phyloP scores from a whole-genome alignment of 2,113 vertebrate genomes.

The Tyrannus savana region DNA sequence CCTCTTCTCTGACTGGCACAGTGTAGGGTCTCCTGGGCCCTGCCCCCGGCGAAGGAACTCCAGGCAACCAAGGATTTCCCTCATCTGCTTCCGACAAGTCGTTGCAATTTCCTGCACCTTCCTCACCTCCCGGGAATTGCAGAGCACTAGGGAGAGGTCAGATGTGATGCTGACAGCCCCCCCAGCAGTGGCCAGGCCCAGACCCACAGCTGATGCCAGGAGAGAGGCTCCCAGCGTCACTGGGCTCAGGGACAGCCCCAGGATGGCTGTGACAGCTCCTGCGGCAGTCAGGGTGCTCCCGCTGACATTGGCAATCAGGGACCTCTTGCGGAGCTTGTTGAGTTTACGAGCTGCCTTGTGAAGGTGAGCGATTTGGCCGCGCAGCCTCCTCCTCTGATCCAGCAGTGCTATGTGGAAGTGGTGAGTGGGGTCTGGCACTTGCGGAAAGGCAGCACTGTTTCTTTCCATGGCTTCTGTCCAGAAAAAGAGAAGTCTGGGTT shows the following conservation, averaged over 20 bases:
- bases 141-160: slow-evolving; percentile 66
- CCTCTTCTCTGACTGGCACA: slow-evolving; percentile 70
- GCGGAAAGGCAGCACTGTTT: background rate
- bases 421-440: slow-evolving; percentile 26
- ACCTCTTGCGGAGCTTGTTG: slow-evolving; percentile 61
- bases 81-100: slow-evolving; percentile 77
- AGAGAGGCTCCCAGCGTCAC: slow-evolving; percentile 74
- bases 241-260: slow-evolving; percentile 77
- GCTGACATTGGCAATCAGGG: slow-evolving; percentile 56
- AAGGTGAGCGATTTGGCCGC: slow-evolving; percentile 67
- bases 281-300: slow-evolving; percentile 71
- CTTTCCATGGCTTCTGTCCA: slow-evolving; percentile 66
- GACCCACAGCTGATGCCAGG: slow-evolving; percentile 72
- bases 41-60: slow-evolving; percentile 70
- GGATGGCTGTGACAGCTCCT: slow-evolving; percentile 70
- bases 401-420: slow-evolving; percentile 64
- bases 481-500: background rate
- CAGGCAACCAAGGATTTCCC: slow-evolving; percentile 74
- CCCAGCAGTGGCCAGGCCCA: slow-evolving; percentile 75
- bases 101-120: slow-evolving; percentile 75
- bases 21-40: slow-evolving; percentile 53
- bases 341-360: slow-evolving; percentile 65
- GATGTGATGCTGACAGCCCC: slow-evolving; percentile 73
- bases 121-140: slow-evolving; percentile 70
- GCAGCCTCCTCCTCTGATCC: slow-evolving; percentile 68